phyloP scores from a whole-genome alignment of 1,140 invertebrate species.

The Stegodyphus mimosarum region DNA sequence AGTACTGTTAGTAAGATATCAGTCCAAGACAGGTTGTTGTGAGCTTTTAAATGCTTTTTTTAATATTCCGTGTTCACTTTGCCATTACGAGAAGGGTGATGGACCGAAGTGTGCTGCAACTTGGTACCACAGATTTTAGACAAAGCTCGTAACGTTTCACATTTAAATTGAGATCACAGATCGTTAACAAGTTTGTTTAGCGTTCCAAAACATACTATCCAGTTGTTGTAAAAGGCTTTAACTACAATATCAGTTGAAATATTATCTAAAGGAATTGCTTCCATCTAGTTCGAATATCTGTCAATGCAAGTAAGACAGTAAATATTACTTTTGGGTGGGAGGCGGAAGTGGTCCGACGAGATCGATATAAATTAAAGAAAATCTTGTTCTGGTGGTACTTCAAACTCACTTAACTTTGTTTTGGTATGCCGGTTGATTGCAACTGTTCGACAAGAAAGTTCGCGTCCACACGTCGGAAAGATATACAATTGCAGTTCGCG shows the following conservation, averaged over 20 bases:
- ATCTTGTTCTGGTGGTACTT: not conserved
- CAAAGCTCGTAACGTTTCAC: not conserved
- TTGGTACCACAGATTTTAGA: not conserved
- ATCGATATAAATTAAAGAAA: not conserved
- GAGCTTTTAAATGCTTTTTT: slow-evolving; percentile 10
- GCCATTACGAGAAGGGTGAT: slow-evolving; percentile 41
- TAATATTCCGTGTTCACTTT: slow-evolving; percentile 13
- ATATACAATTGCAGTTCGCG: not conserved
- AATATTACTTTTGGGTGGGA: not conserved
- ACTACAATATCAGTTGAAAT: not conserved
- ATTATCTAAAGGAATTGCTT: not conserved
- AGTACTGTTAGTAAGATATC: slow-evolving; percentile 6
- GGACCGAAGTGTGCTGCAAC: not conserved
- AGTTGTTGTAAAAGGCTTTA: slow-evolving; percentile 7
- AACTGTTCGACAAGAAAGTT: not conserved
- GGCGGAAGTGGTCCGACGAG: not conserved
- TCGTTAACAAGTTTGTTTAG: slow-evolving; percentile 48
- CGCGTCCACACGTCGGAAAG: not conserved
- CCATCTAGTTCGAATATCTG: no score
- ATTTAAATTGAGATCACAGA: slow-evolving; percentile 5
- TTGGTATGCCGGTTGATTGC: not conserved
- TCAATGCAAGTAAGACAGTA: not conserved
- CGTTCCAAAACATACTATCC: slow-evolving; percentile 1
- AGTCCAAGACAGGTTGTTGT: not conserved
- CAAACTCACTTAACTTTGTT: not conserved